Conservation (phyloP, 2,113 vertebrate species). For the Xyrauchen texanus region DNA sequence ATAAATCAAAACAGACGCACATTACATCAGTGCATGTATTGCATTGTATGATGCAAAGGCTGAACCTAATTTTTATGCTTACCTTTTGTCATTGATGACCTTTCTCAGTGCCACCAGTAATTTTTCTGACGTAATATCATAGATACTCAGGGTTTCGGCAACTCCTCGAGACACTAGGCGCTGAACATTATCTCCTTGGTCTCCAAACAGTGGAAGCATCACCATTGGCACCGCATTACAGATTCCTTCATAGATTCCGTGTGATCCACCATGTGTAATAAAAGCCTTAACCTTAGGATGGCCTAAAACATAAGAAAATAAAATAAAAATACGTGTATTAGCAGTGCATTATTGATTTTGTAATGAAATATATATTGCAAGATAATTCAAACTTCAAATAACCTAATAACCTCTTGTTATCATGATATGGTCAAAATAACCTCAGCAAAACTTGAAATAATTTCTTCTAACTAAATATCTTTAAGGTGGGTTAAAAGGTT, state of each 20-base stretch:
- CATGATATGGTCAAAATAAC: background rate
- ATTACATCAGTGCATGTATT: background rate
- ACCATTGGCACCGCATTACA: conserved; percentile 92
- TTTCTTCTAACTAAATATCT: background rate
- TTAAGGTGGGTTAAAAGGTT: background rate
- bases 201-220: conserved; percentile 89
- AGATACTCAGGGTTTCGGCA: conserved; percentile 76
- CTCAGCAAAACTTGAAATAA: too few species aligned
- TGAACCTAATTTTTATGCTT: conserved; percentile 39
- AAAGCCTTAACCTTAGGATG: conserved; percentile 89
- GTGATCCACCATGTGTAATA: conserved; percentile 89
- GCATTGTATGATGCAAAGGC: too few species aligned
- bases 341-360: background rate
- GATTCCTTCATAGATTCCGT: conserved; percentile 88
- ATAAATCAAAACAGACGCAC: background rate
- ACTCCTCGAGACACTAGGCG: conserved; percentile 80
- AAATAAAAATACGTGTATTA: background rate
- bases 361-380: background rate
- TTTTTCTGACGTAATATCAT: conserved; percentile 78
- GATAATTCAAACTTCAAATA: background rate
- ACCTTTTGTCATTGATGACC: conserved; percentile 85
- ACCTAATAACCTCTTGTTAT: too few species aligned
- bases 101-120: conserved; percentile 76
- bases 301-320: conserved; percentile 64
- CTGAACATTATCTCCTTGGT: conserved; percentile 87